These are phyloP conservation scores for Microctenopoma stevenorrisi DNA, from an alignment of 2,797 vertebrate species.

Conservation along the genomic window DNA sequence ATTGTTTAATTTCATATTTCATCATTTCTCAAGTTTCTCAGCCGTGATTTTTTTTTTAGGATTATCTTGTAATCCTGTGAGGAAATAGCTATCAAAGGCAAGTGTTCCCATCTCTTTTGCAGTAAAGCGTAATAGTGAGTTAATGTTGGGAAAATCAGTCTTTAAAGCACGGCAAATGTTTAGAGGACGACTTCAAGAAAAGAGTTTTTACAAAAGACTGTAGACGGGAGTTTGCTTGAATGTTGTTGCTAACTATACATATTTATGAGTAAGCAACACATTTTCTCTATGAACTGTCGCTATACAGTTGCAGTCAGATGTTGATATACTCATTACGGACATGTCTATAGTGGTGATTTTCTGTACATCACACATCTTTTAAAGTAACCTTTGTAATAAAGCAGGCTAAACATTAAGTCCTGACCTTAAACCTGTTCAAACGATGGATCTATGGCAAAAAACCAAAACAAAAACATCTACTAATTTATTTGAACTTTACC, in stretches of 20 bases:
- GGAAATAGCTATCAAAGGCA: constrained; percentile 15
- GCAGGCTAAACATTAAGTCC: too few species aligned
- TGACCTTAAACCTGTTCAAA: too few species aligned
- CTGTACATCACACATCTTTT: too few species aligned
- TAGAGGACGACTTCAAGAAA: not conserved
- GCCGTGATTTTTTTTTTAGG: constrained; percentile 37
- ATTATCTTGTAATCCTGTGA: constrained; percentile 37
- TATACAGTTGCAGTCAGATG: not conserved
- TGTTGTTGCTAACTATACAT: too few species aligned
- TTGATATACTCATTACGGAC: too few species aligned
- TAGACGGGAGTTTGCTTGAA: too few species aligned
- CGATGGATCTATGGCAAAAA: too few species aligned
- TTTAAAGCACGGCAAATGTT: not conserved
- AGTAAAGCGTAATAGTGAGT: constrained; percentile 23
- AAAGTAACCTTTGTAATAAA: too few species aligned
- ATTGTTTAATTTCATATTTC: constrained; percentile 37
- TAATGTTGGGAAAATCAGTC: constrained; percentile 6
- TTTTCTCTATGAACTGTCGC: not conserved
- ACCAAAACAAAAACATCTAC: too few species aligned
- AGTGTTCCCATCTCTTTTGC: not conserved
- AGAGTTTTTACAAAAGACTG: too few species aligned
- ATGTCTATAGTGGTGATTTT: too few species aligned
- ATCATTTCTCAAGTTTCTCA: constrained; percentile 31
- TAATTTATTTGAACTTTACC: too few species aligned
- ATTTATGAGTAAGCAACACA: not conserved